Base-by-base conservation (phyloP, 2,797 vertebrate species). In the Sus cebifrons region DNA sequence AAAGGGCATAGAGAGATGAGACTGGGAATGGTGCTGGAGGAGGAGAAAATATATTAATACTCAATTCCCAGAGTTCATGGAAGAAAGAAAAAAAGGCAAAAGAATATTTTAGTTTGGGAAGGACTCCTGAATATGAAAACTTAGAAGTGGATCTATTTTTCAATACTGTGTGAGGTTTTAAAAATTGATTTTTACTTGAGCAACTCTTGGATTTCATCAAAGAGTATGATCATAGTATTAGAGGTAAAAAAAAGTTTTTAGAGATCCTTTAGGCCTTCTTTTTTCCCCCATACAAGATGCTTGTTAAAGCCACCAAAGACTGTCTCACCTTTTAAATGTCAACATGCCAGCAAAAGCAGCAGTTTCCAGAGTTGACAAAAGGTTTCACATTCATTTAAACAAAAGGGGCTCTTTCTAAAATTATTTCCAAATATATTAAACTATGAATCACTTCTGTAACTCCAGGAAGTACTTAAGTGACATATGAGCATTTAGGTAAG, bases 391-490 rank as follows among this genome's bases (percentile, higher is more conserved):
- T 84, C 44, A n/a, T 82, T 74, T 82, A 86, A 91, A 75, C 68
- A 56, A 92, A 96, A 83, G 11, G 6, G 52, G 6, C 27, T 93
- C 81, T 74, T 96, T 88, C 62, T 92, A 64, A 91, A 92, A 86
- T 79, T 73, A 54, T 88, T 49, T 96, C 70, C 71, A 40, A 70
- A 40, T 71, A 7, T 65, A 70, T 79, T 75, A 96, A 89, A 70
- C 54, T 58, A 29, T 75, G 89, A 90, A 52, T 90, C 60, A 40
- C 44, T 32, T 84, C 36, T 74, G 15, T 77, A 73, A 32, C 36
- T 95, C 58, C 18, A 93, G 85, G 82, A 96, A 96, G 64, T 56
- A 91, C 52, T 89, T 91, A 78, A 68, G 15, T 94, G 83, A 85
- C 83, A 60, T 27, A 14, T 23, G 18, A 85, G 14, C 58, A 64